Conservation (phyloP, 1,140 invertebrate genomes). For the Drosophila orena region DNA sequence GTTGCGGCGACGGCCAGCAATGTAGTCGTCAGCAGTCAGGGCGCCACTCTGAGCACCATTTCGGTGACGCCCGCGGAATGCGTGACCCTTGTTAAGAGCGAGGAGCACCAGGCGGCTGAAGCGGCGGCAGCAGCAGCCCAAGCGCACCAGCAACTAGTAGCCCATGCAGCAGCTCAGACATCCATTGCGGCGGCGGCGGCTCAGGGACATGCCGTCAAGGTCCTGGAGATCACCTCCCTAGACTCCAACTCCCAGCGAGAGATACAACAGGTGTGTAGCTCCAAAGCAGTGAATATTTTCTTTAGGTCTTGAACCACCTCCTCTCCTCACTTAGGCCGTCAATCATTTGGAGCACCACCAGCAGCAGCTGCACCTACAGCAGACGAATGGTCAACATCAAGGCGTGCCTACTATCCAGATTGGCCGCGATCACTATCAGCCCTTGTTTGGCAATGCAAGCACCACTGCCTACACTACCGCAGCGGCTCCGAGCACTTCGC, state of each 20-base stretch:
- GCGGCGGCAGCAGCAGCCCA: constrained; percentile 55
- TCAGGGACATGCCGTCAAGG: constrained; percentile 73
- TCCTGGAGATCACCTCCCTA: constrained; percentile 78
- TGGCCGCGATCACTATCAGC: constrained; percentile 77
- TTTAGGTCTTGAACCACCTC: not conserved
- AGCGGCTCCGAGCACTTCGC: constrained; percentile 41
- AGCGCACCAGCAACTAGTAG: constrained; percentile 67
- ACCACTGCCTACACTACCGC: constrained; percentile 69
- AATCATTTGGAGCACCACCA: constrained; percentile 81
- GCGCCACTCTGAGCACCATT: constrained; percentile 67
- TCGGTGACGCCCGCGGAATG: constrained; percentile 73
- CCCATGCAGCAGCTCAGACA: constrained; percentile 60
- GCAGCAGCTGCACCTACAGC: constrained; percentile 77
- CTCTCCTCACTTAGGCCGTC: constrained; percentile 54
- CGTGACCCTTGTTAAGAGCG: constrained; percentile 69
- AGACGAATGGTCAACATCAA: constrained; percentile 67
- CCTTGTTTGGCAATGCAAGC: constrained; percentile 61
- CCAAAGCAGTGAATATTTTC: not conserved
- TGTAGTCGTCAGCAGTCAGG: constrained; percentile 68
- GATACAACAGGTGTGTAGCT: constrained; percentile 70
- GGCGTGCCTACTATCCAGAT: constrained; percentile 80
- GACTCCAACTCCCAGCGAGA: constrained; percentile 81
- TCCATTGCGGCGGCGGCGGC: constrained; percentile 54
- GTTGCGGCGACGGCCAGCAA: constrained; percentile 31
- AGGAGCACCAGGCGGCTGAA: constrained; percentile 62